Evolutionary conservation across 2,888 invertebrate species (phyloP).

Genomic region (Sphinx pinastri): DNA sequence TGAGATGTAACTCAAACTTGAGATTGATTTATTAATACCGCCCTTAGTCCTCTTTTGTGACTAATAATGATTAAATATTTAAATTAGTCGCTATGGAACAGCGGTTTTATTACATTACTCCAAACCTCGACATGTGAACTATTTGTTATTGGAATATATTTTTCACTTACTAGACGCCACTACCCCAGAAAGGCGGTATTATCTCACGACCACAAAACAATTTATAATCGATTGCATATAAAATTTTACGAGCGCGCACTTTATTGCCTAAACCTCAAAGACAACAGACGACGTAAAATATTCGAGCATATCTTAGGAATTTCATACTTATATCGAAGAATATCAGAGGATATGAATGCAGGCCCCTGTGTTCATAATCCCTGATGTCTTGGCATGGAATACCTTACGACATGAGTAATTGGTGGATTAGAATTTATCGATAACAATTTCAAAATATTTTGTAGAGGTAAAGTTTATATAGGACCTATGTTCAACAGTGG

Average conservation of each 20-base stretch:
- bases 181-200: background rate
- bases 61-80: no score
- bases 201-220: no score
- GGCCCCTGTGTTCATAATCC: slow-evolving; percentile 1
- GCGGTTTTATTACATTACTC: no score
- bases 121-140: no score
- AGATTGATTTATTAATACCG: no score
- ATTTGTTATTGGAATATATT: background rate
- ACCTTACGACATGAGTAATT: slow-evolving; percentile 10
- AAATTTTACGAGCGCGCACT: background rate
- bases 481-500: no score
- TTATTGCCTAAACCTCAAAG: background rate
- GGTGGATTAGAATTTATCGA: background rate
- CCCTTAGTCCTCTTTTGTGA: no score
- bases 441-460: background rate
- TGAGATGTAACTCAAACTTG: no score
- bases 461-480: no score
- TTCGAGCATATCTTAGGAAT: slow-evolving; percentile 62
- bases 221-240: background rate
- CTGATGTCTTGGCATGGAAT: slow-evolving; percentile 12
- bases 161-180: background rate
- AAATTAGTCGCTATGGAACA: no score
- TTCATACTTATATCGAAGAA: slow-evolving; percentile 75
- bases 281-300: slow-evolving; percentile 44
- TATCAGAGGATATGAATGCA: slow-evolving; percentile 68